These are phyloP conservation scores for Ispidina lecontei DNA, from an alignment of 2,797 vertebrate genomes.

Conservation along the genomic window DNA sequence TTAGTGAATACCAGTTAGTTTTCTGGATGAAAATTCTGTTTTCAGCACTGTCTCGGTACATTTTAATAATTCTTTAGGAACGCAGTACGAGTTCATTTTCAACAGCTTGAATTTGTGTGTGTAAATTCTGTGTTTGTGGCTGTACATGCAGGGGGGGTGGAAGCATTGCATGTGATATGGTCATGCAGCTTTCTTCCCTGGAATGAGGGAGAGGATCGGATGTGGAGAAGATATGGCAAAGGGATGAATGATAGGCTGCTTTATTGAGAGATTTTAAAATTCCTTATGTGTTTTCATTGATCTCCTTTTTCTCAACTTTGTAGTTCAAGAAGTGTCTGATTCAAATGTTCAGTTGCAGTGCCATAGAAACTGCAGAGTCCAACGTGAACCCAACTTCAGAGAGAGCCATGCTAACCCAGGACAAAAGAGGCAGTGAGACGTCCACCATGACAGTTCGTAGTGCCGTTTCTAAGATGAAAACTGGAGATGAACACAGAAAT, in stretches of 20 bases:
- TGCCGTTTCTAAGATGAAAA: slow-evolving; percentile 48
- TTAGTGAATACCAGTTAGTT: background rate
- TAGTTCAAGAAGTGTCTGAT: slow-evolving; percentile 90
- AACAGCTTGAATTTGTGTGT: background rate
- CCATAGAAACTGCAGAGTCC: slow-evolving; percentile 59
- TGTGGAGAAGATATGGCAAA: background rate
- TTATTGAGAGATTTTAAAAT: background rate
- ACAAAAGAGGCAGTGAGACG: slow-evolving; percentile 82
- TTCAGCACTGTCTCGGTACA: background rate
- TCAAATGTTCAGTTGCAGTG: slow-evolving; percentile 81
- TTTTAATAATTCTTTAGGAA: background rate
- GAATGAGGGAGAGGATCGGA: background rate
- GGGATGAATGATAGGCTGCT: background rate
- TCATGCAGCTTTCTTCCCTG: background rate
- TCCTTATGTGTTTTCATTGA: background rate
- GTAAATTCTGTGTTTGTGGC: background rate
- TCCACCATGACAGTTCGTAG: slow-evolving; percentile 75
- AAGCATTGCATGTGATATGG: background rate
- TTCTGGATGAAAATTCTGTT: background rate
- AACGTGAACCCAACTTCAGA: slow-evolving; percentile 78
- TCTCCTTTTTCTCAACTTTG: slow-evolving; percentile 1
- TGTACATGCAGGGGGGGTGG: background rate
- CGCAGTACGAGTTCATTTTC: background rate
- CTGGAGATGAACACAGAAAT: slow-evolving; percentile 73
- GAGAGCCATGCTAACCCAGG: slow-evolving; percentile 69